Evolutionary conservation across 2,113 vertebrate species (phyloP), one percentile per base, ranked within the genome.

Genomic region (Burhinus bistriatus): DNA sequence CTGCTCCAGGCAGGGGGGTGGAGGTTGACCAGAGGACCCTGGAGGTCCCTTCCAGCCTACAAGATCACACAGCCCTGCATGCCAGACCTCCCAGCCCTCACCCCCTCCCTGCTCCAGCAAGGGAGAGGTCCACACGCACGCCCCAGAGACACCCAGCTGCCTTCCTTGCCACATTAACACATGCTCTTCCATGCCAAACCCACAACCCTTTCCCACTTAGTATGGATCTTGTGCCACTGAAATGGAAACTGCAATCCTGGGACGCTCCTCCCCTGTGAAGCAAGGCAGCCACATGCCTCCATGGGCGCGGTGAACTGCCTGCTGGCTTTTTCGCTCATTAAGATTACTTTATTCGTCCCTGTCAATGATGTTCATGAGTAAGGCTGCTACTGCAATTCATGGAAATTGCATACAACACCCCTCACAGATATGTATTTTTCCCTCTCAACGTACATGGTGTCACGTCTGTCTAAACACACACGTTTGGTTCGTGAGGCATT

Each of bases 371-470:
- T 5, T 81, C 55, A 25, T 93, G 92, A 95, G 91, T 87, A 93
- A 96, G 82, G 76, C 77, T 96, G 92, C 83, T 83, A 29, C 82
- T 92, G 73, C 83, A 95, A 89, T 92, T 88, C 73, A 3, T 71
- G 70, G 69, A 80, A 93, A 95, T 93, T 91, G 66, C 64, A 80
- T 83, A 70, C 94, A 94, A 72, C 93, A 87, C 58, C 91, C 89
- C 96, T 97, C 81, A 92, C 85, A 96, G 94, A 87, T 93, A 84
- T 5, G 77, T 90, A 82, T 97, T 97, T 95, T 87, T 26, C 90
- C 58, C 54, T 90, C 87, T 82, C 79, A 1, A 3, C 3, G 83
- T 13, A 76, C 78, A 14, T 15, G 12, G 15, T 52, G 72, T 88
- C 93, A 93, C 8, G 1, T 86, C 72, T 97, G 79, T 83, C 65